Evolutionary conservation across 2,888 invertebrate genomes (phyloP).

Genomic region (Aphidoletes aphidimyza): DNA sequence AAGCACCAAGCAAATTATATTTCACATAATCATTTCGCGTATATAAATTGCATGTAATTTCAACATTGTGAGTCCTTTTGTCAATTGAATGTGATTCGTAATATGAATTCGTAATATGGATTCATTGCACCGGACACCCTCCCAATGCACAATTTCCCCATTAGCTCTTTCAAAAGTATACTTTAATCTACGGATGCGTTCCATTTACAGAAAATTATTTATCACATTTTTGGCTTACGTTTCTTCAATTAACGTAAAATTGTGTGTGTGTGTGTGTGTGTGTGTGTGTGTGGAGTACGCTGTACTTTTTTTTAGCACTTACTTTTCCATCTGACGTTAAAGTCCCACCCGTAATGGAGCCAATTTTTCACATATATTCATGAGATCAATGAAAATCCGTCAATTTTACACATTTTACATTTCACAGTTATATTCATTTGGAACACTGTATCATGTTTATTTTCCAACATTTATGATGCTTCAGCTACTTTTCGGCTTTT

Average conservation of each 20-base stretch:
- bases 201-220: background rate
- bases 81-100: background rate
- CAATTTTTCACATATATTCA: constrained; percentile 27
- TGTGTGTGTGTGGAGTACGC: background rate
- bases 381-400: constrained; percentile 43
- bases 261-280: background rate
- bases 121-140: background rate
- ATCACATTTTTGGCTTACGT: background rate
- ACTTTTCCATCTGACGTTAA: too few species aligned
- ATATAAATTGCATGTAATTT: constrained; percentile 42
- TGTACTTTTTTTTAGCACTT: background rate
- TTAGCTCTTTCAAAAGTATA: background rate
- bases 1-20: too few species aligned
- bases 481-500: background rate
- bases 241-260: constrained; percentile 6
- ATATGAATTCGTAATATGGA: too few species aligned
- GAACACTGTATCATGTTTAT: background rate
- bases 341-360: constrained; percentile 7
- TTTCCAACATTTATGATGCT: constrained; percentile 16
- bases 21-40: constrained; percentile 42
- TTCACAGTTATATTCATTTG: background rate
- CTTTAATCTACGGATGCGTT: background rate
- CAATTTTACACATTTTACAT: constrained; percentile 49
- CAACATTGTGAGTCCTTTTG: constrained; percentile 35
- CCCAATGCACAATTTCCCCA: too few species aligned